phyloP scores from a whole-genome alignment of 2,888 invertebrate species.

The Crossocerus cetratus region DNA sequence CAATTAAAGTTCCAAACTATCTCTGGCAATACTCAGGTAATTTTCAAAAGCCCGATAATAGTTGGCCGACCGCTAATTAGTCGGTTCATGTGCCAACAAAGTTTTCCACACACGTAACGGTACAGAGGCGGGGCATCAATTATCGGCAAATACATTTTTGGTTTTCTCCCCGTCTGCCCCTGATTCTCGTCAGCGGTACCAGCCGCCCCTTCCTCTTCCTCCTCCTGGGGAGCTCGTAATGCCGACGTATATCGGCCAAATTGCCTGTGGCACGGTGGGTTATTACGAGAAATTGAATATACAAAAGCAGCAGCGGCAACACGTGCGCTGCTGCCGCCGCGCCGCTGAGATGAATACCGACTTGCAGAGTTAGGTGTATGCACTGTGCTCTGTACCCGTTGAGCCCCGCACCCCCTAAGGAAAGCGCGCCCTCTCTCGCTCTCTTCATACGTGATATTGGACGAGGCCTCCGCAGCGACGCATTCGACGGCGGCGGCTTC shows the following conservation, averaged over 20 bases:
- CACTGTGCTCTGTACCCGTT: conserved; percentile 11
- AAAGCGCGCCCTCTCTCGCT: neutral
- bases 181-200: too few species aligned
- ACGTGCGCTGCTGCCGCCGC: conserved; percentile 31
- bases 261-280: conserved; percentile 48
- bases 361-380: too few species aligned
- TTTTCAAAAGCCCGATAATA: too few species aligned
- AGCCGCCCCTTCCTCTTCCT: neutral
- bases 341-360: neutral
- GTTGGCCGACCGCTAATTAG: neutral
- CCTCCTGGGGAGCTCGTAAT: conserved; percentile 18
- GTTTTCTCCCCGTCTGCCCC: neutral
- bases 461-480: conserved; percentile 23
- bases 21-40: too few species aligned
- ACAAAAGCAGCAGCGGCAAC: conserved; percentile 65
- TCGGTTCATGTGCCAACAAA: neutral
- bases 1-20: too few species aligned
- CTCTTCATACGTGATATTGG: conserved; percentile 58
- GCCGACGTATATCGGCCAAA: conserved; percentile 41
- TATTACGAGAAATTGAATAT: conserved; percentile 69
- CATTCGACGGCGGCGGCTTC: conserved; percentile 29
- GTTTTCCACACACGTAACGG: neutral
- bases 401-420: conserved; percentile 11
- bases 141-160: conserved; percentile 24
- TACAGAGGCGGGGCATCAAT: neutral